A percentile compares a stretch with the other conserved stretches of the same genome.
These are phyloP conservation scores for Macrobrachium nipponense DNA, from an alignment of 1,140 invertebrate species.

Conservation along the genomic window DNA sequence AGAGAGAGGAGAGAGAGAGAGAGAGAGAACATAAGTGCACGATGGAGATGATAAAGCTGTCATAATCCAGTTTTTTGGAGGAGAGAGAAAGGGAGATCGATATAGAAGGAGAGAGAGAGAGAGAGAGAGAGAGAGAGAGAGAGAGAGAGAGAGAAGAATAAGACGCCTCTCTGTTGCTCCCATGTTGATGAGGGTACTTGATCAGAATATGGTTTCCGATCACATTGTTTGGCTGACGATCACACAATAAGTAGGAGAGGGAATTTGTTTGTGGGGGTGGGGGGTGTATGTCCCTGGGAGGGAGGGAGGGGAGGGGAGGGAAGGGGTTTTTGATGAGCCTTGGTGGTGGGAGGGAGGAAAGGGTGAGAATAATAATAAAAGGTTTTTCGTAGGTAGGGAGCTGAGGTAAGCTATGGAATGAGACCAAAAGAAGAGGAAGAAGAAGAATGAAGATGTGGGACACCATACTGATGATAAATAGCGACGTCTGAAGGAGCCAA, in stretches of 20 bases:
- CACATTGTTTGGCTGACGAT: too few species aligned
- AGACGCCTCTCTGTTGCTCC: too few species aligned
- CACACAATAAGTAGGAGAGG: not conserved
- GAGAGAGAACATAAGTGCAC: not conserved
- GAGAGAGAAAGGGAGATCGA: not conserved
- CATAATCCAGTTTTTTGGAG: not conserved
- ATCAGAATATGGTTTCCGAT: too few species aligned
- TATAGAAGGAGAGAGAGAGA: not conserved
- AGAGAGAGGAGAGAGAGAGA: slow-evolving; percentile 11
- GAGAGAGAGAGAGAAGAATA: not conserved
- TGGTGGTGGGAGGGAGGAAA: not conserved
- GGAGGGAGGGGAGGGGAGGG: not conserved
- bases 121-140: not conserved
- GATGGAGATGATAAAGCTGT: not conserved
- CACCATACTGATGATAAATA: not conserved
- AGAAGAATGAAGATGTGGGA: not conserved
- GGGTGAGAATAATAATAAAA: too few species aligned
- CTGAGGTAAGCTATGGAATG: not conserved
- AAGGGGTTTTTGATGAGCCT: not conserved
- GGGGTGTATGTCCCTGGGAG: not conserved
- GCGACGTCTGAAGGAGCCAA: too few species aligned
- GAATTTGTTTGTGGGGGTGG: too few species aligned
- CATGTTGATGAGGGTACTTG: too few species aligned
- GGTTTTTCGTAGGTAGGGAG: too few species aligned
- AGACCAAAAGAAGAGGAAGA: not conserved